phyloP scores from a whole-genome alignment of 2,888 invertebrate species.

The Archaeoteleia sp. region DNA sequence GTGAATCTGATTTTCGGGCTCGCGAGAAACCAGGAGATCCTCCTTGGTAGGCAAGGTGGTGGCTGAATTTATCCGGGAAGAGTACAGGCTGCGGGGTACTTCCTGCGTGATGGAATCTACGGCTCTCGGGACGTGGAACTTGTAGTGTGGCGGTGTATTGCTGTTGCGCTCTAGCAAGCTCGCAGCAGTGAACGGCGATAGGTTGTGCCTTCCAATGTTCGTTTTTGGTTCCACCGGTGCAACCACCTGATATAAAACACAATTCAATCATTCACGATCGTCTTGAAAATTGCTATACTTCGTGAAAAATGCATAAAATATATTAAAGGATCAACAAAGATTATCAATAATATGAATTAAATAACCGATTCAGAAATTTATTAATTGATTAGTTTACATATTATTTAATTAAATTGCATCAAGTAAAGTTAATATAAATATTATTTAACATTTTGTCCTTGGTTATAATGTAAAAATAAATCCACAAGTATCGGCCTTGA shows the following conservation, averaged over 20 bases:
- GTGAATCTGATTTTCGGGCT: conserved; percentile 68
- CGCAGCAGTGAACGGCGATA: conserved; percentile 78
- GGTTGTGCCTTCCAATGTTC: conserved; percentile 76
- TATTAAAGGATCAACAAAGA: too few species aligned
- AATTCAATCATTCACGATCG: not conserved
- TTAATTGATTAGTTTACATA: too few species aligned
- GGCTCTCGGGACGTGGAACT: conserved; percentile 82
- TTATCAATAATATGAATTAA: too few species aligned
- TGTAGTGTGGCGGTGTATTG: conserved; percentile 77
- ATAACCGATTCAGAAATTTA: too few species aligned
- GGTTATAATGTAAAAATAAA: too few species aligned
- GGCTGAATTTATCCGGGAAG: conserved; percentile 67
- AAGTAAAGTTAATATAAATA: too few species aligned
- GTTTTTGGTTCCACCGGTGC: conserved; percentile 74
- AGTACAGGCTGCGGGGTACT: conserved; percentile 66
- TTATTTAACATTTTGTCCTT: too few species aligned
- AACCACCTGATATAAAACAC: conserved; percentile 61
- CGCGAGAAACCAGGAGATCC: conserved; percentile 65
- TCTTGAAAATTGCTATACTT: too few species aligned
- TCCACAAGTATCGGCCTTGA: too few species aligned
- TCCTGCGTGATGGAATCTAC: conserved; percentile 79
- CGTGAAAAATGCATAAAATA: not conserved
- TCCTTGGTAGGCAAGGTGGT: conserved; percentile 69
- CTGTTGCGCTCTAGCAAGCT: conserved; percentile 76
- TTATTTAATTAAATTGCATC: too few species aligned